Conservation (phyloP, 2,888 invertebrate species). For the Eilema sororculum region DNA sequence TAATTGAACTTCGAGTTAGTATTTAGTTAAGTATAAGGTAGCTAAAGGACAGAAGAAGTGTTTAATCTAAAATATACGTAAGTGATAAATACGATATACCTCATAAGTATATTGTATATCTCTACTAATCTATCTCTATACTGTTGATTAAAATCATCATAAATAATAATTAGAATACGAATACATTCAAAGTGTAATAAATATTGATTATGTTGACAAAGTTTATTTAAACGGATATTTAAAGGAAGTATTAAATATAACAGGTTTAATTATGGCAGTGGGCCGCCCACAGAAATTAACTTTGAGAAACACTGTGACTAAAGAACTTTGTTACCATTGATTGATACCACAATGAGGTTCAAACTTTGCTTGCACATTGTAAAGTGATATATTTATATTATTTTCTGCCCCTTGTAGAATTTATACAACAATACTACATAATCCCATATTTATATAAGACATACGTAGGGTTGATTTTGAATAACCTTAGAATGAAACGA, state of each 20-base stretch:
- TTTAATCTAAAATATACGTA: neutral
- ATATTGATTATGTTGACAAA: slow-evolving; percentile 4
- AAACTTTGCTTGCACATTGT: slow-evolving; percentile 78
- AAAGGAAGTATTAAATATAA: neutral
- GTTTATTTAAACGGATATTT: neutral
- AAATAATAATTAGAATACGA: neutral
- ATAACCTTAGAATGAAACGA: slow-evolving; percentile 57
- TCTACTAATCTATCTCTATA: too few species aligned
- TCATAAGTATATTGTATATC: neutral
- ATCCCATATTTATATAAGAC: slow-evolving; percentile 64
- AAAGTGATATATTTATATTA: slow-evolving; percentile 86
- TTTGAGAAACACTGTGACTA: slow-evolving; percentile 68
- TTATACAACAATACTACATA: slow-evolving; percentile 69
- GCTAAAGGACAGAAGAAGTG: too few species aligned
- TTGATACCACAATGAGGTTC: slow-evolving; percentile 81
- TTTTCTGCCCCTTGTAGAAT: slow-evolving; percentile 74
- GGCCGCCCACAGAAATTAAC: slow-evolving; percentile 12
- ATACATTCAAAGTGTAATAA: neutral
- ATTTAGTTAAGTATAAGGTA: too few species aligned
- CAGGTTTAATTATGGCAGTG: neutral
- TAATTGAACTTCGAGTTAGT: neutral
- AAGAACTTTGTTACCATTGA: slow-evolving; percentile 73
- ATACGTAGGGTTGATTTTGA: slow-evolving; percentile 56
- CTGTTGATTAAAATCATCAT: neutral
- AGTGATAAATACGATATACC: neutral